Base-by-base conservation (phyloP, 2,113 vertebrate genomes). In the Dicaeum eximium region DNA sequence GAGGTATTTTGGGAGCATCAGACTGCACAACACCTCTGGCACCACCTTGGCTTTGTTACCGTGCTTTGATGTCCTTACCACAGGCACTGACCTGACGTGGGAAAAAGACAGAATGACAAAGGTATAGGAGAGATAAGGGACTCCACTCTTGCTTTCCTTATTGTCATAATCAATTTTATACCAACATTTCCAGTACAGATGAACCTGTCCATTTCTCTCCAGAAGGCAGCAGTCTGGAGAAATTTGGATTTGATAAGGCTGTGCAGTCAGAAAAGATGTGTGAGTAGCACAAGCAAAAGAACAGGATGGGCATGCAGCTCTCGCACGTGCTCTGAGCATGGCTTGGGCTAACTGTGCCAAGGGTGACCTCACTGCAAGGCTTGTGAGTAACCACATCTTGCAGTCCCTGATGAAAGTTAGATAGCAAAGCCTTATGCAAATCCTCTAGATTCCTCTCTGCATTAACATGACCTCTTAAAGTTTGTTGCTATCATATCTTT, bases 261-360 rank as follows among this genome's bases (percentile, higher is more conserved):
- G 38, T 80, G 45, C 69, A 65, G 6, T 56, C 23, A 69, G 45
- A 64, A 60, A 40, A 61, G 50, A 10, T 11, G 8, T 23, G 19
- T 37, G 23, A 77, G 40, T 25, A 37, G 72, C 40, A 33, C 3
- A 35, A 25, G 31, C 57, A 37, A 62, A 66, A 28, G 24, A 60
- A 30, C 40, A 56, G 53, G 38, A 54, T 6, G 42, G n/a, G 31
- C 38, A 42, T 2, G 1, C n/a, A 51, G 40, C 33, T 50, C 38
- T 38, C 5, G 1, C 1, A 3, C 5, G 1, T 42, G 30, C 48
- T 35, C 25, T 64, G 35, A 35, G 57, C 1, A 1, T 27, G 17
- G 35, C 25, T 42, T 42, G 57, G 61, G 28, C 24, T 60, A 31
- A 30, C 71, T 3, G 0, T 12, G 40, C 51, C 71, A 71, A 67